Evolutionary conservation across 2,888 invertebrate genomes (phyloP).

Genomic region (Rutpela maculata): DNA sequence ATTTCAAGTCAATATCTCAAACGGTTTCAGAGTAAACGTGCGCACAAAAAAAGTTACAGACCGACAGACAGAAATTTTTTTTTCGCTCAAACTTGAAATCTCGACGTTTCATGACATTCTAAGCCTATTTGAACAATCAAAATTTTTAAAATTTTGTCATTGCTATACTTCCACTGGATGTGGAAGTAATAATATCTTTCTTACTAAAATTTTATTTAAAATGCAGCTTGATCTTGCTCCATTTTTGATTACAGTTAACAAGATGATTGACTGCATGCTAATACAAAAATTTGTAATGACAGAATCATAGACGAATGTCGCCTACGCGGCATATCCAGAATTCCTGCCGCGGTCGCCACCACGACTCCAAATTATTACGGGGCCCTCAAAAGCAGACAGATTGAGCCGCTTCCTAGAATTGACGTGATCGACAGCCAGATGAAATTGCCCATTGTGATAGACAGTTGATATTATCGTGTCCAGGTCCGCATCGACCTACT

Average conservation of each 20-base stretch:
- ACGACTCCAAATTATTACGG: conserved; percentile 58
- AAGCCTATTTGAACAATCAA: no score
- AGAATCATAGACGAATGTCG: conserved; percentile 56
- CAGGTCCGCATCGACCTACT: conserved; percentile 47
- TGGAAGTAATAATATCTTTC: no score
- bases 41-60: no score
- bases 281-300: conserved; percentile 35
- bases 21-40: no score
- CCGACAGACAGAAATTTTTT: no score
- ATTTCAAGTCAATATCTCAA: no score
- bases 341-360: conserved; percentile 62
- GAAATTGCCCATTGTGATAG: conserved; percentile 70
- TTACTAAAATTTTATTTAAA: no score
- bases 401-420: conserved; percentile 67
- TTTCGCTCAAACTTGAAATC: no score
- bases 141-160: no score
- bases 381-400: conserved; percentile 63
- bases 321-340: conserved; percentile 65
- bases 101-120: no score
- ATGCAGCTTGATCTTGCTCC: no score
- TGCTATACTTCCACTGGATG: no score
- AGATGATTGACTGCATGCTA: not conserved
- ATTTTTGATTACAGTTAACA: not conserved
- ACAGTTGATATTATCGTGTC: conserved; percentile 56
- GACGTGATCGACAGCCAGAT: conserved; percentile 71